A percentile compares a stretch with the other conserved stretches of the same genome.
phyloP scores from a whole-genome alignment of 2,113 vertebrate genomes.

The Neolamprologus kungweensis region DNA sequence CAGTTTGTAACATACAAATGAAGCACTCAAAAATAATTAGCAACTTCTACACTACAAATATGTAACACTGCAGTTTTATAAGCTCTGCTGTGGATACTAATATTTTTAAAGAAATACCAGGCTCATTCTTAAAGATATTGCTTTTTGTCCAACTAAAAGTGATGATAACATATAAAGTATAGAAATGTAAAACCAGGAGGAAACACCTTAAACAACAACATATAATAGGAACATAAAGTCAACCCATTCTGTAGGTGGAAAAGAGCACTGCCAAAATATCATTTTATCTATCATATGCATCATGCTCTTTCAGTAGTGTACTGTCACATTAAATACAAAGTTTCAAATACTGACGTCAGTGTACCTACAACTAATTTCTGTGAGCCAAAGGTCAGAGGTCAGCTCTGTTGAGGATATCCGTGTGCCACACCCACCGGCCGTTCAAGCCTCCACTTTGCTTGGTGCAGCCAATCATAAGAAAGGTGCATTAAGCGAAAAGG shows the following conservation, averaged over 20 bases:
- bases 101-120: not conserved
- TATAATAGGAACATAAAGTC: not conserved
- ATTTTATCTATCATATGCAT: not conserved
- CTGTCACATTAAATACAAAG: not conserved
- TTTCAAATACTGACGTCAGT: not conserved
- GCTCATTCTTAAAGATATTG: not conserved
- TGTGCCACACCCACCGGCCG: not conserved
- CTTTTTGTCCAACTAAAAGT: not conserved
- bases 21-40: not conserved
- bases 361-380: not conserved
- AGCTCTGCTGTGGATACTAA: rapidly evolving
- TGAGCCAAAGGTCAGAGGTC: not conserved
- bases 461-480: not conserved
- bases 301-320: not conserved
- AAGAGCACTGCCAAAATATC: not conserved
- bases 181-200: not conserved
- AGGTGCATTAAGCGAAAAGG: not conserved
- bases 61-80: not conserved
- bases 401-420: not conserved
- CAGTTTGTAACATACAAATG: not conserved
- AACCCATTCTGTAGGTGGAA: rapidly evolving
- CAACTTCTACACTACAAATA: not conserved
- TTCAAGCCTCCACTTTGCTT: not conserved
- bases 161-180: not conserved
- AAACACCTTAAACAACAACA: not conserved